These are phyloP conservation scores for Ictidomys tridecemlineatus DNA, from an alignment of 2,113 vertebrate species.

Conservation along the genomic window DNA sequence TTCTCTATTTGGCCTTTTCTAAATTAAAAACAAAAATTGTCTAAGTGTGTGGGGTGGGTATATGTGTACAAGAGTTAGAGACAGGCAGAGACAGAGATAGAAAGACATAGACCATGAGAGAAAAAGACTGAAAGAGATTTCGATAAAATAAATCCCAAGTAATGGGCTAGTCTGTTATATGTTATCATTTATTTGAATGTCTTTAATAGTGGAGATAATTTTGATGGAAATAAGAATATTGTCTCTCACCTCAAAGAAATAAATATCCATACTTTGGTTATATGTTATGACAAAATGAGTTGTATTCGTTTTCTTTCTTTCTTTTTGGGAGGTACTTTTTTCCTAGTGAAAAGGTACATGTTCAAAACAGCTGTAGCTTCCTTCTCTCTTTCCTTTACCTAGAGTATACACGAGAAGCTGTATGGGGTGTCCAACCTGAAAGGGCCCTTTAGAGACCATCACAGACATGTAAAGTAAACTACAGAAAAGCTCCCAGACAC, in stretches of 20 bases:
- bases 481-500: not conserved
- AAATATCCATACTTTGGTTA: not conserved
- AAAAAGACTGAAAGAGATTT: not conserved
- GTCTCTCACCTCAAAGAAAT: slow-evolving; percentile 23
- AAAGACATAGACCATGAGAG: not conserved
- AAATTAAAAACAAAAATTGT: not conserved
- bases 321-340: not conserved
- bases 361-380: slow-evolving; percentile 35
- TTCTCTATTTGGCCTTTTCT: slow-evolving; percentile 49
- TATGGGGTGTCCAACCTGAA: not conserved
- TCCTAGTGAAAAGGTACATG: not conserved
- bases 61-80: not conserved
- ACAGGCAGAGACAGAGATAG: not conserved
- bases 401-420: not conserved
- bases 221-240: slow-evolving; percentile 40
- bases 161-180: not conserved
- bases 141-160: not conserved
- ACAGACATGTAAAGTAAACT: not conserved
- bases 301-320: not conserved
- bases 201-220: slow-evolving; percentile 45
- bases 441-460: not conserved
- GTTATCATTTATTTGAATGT: slow-evolving; percentile 31
- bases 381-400: slow-evolving; percentile 12
- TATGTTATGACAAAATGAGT: slow-evolving; percentile 33
- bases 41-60: not conserved